A percentile compares a stretch with the other conserved stretches of the same genome.
These are phyloP conservation scores for Heterodera filipjevi DNA, from an alignment of 2,888 invertebrate species.

Conservation along the genomic window DNA sequence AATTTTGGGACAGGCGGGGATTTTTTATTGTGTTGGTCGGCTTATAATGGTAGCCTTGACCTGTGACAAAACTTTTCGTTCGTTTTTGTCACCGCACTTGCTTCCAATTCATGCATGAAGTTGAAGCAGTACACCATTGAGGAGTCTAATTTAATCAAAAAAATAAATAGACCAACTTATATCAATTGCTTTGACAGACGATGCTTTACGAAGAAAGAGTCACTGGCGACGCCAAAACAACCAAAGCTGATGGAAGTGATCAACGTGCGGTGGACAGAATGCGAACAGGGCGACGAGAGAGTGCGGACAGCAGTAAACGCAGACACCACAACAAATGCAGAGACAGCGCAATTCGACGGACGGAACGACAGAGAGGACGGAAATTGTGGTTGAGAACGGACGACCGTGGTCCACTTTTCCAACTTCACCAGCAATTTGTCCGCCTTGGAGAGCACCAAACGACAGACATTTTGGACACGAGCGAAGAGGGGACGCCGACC, in stretches of 20 bases:
- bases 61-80: too few relatives aligned
- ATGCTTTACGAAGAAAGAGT: too few relatives aligned
- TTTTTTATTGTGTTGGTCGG: too few relatives aligned
- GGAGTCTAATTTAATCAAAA: too few relatives aligned
- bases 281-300: slow-evolving; percentile 12
- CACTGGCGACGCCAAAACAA: neutral
- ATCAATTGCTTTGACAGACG: too few relatives aligned
- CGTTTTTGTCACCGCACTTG: too few relatives aligned
- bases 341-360: slow-evolving; percentile 3
- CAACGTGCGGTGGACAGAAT: slow-evolving; percentile 12
- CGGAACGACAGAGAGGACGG: neutral
- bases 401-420: slow-evolving; percentile 18
- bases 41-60: too few relatives aligned
- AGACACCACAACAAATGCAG: neutral
- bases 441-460: slow-evolving; percentile 25
- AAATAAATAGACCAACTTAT: too few relatives aligned
- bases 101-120: too few relatives aligned
- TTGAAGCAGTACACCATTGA: too few relatives aligned
- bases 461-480: slow-evolving; percentile 11
- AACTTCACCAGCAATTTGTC: slow-evolving; percentile 29
- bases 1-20: too few relatives aligned
- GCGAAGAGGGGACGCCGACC: neutral
- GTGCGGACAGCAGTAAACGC: neutral
- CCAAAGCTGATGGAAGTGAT: slow-evolving; percentile 14
- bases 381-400: slow-evolving; percentile 7